Base-by-base conservation (phyloP, 53 echinoderm and acorn worm species). In the Crossaster papposus region DNA sequence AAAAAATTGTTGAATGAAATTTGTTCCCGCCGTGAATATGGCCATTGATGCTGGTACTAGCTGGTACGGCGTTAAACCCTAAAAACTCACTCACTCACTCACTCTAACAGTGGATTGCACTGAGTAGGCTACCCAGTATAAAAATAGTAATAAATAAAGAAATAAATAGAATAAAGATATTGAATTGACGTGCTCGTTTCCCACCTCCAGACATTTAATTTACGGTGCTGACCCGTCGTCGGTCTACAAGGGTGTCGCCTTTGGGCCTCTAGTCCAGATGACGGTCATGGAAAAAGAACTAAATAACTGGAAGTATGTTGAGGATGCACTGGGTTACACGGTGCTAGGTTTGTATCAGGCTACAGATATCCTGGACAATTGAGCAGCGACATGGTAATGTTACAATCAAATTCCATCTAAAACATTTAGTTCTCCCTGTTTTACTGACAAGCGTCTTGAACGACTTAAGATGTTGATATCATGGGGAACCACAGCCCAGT, bases 121-220 rank as follows among this genome's bases (percentile, higher is more conserved):
- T n/a, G n/a, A n/a, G n/a, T n/a, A n/a, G n/a, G n/a, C n/a, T n/a
- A n/a, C n/a, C n/a, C n/a, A n/a, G n/a, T n/a, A n/a, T n/a, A n/a
- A n/a, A n/a, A n/a, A n/a, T n/a, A n/a, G n/a, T n/a, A n/a, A n/a
- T n/a, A n/a, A n/a, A n/a, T n/a, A n/a, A n/a, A n/a, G n/a, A n/a
- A n/a, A n/a, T n/a, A n/a, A n/a, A n/a, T n/a, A n/a, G n/a, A n/a
- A n/a, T n/a, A n/a, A n/a, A n/a, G n/a, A n/a, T 44, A 44, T 7
- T 44, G 9, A 44, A 9, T 0, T 44, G 6, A 44, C 9, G 9
- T 44, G 44, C 9, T 44, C 9, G 44, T 44, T 44, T 9, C 5
- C 9, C 44, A 44, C 44, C 72, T 7, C 2, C 92, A 96, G 95
- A 65, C 96, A 96, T 65, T 85, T 96, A 70, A 86, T 96, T 30